Conservation (phyloP, 2,888 invertebrate species). For the Oasisia sp. region DNA sequence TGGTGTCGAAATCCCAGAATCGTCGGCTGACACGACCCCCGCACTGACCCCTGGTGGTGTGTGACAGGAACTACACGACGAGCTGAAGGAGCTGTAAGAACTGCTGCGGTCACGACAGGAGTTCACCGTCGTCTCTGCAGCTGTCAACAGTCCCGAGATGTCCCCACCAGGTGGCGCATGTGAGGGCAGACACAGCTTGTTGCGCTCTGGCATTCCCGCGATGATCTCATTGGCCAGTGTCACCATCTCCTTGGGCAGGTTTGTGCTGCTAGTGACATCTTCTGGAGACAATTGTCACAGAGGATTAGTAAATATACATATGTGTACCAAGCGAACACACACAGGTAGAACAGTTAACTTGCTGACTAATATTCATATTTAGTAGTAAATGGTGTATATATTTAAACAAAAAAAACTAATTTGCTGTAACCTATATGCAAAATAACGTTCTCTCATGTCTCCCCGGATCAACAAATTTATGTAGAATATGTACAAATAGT, state of each 20-base stretch:
- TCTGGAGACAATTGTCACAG: background rate
- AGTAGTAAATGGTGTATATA: no score
- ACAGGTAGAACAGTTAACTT: no score
- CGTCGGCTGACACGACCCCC: conserved; percentile 58
- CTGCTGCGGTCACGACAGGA: conserved; percentile 71
- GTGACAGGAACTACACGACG: conserved; percentile 38
- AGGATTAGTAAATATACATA: background rate
- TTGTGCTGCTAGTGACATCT: conserved; percentile 11
- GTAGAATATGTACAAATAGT: no score
- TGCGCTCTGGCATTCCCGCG: conserved; percentile 96
- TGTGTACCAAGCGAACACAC: background rate
- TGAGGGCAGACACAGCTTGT: conserved; percentile 77
- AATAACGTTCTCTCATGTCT: no score
- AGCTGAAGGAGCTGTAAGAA: conserved; percentile 74
- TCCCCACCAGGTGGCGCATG: conserved; percentile 17
- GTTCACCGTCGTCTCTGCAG: background rate
- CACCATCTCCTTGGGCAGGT: conserved; percentile 56
- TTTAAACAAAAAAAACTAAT: no score
- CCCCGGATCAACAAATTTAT: no score
- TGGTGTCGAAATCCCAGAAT: conserved; percentile 64
- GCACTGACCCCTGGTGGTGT: conserved; percentile 67
- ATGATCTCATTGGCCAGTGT: conserved; percentile 97
- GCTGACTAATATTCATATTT: no score
- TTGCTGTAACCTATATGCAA: no score
- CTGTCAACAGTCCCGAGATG: background rate